Evolutionary conservation across 2,797 vertebrate genomes (phyloP), one percentile per base, ranked within the genome.

Genomic region (Champsocephalus esox): DNA sequence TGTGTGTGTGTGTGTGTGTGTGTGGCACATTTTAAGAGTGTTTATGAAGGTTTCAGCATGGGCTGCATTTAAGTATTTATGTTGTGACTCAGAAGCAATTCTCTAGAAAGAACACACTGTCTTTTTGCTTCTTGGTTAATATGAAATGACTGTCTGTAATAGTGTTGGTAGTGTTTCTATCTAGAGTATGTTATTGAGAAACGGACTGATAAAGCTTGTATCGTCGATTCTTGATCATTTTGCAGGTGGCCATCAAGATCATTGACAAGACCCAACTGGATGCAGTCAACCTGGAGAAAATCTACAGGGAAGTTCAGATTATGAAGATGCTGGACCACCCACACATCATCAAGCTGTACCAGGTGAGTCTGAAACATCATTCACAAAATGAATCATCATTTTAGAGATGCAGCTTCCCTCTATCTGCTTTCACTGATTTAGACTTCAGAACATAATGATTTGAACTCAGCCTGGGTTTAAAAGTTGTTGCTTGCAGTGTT

Each of bases 321-420:
- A 99, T 99, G 98, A 99, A 99, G 90, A 96, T 99, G 97, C 94
- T 99, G 75, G 96, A 99, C 93, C 98, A 99, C 83, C 97, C 98
- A 3, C 98, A 99, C 89, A 98, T 99, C 79, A 99, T 99, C 89
- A 99, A 98, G 90, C 96, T 99, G 70, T 99, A 99, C 90, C 98
- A 99, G 98, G 98, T 99, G 90, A 92, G 83, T 61, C 19, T 46
- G 45, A 46, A 67, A 52, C 3, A 72, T 73, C 19, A 38, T 64
- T 17, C 10, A 60, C 16, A 59, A 43, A 34, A 50, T 17, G 34
- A 34, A 34, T 1, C 2, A 5, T 64, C 3, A 21, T 57, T 70
- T n/a, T 11, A 12, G 17, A 19, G 6, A 1, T 38, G 19, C 38
- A n/a, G 14, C 12, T 16, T 52, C 63, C 13, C 28, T 49, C 28